Percentiles rank a stretch among this genome's conserved stretches.
Conservation (phyloP, 2,797 vertebrate species). For the Neoniphon sammara region DNA sequence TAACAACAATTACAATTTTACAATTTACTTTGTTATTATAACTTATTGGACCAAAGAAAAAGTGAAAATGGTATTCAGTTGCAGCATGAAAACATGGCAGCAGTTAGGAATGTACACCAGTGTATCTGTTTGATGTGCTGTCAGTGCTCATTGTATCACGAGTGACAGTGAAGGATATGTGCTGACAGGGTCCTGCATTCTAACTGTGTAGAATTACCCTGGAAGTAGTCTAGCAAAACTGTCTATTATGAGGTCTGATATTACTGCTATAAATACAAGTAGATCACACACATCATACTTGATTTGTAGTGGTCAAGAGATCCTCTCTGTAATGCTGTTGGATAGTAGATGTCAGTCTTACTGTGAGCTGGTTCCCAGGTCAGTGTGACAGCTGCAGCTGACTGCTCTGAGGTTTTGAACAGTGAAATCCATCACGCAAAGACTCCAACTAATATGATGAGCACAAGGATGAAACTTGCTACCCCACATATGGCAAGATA, state of each 20-base stretch:
- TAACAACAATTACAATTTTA: constrained; percentile 22
- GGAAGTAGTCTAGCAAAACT: constrained; percentile 6
- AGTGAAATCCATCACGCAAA: constrained; percentile 58
- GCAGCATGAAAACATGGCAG: constrained; percentile 24
- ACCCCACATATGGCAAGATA: constrained; percentile 85
- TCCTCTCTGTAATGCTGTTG: constrained; percentile 47
- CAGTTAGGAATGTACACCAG: constrained; percentile 17
- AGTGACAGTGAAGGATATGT: neutral
- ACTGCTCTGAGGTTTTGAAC: constrained; percentile 25
- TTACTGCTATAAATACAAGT: constrained; percentile 25
- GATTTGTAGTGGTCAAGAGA: constrained; percentile 9
- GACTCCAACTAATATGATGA: constrained; percentile 84
- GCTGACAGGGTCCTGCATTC: constrained; percentile 3
- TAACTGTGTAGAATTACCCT: constrained; percentile 10
- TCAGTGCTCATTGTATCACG: constrained; percentile 16
- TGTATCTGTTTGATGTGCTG: constrained; percentile 11
- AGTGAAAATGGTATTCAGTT: constrained; percentile 1
- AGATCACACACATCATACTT: constrained; percentile 38
- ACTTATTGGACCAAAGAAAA: constrained; percentile 12
- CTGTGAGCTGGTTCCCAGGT: constrained; percentile 35
- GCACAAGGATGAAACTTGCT: constrained; percentile 84
- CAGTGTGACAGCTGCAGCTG: constrained; percentile 35
- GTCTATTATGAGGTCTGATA: constrained; percentile 35
- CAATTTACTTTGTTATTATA: constrained; percentile 16
- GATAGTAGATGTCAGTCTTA: constrained; percentile 34